Evolutionary conservation across 2,113 vertebrate genomes (phyloP).

Genomic region (Poeciliopsis occidentalis): DNA sequence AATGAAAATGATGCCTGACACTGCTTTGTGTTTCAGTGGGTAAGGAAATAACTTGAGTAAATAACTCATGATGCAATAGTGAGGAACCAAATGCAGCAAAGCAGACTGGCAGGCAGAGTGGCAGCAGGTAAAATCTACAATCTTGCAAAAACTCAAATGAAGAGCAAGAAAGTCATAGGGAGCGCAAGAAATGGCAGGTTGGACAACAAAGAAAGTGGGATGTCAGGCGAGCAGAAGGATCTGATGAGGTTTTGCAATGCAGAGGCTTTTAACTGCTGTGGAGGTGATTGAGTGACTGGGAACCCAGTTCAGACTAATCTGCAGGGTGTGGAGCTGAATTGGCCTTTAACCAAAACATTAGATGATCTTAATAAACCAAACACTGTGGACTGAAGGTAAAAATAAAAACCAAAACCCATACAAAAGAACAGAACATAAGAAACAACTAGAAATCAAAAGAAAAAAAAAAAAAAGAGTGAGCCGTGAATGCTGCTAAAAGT

Average conservation of each 20-base stretch:
- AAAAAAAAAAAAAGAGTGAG: not conserved
- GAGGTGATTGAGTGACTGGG: not conserved
- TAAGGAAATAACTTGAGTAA: not conserved
- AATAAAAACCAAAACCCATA: not conserved
- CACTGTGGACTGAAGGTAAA: not conserved
- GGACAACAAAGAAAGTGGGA: not conserved
- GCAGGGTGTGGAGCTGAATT: not conserved
- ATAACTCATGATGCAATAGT: not conserved
- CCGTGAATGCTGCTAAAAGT: no score
- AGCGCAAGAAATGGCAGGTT: not conserved
- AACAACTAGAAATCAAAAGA: not conserved
- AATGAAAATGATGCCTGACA: not conserved
- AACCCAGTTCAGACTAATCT: not conserved
- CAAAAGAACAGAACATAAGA: not conserved
- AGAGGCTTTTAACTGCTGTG: not conserved
- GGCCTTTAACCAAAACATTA: not conserved
- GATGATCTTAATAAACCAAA: not conserved
- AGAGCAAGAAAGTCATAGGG: not conserved
- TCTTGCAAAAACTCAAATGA: not conserved
- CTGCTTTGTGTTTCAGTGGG: not conserved
- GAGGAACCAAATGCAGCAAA: not conserved
- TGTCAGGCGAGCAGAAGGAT: not conserved
- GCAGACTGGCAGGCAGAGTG: not conserved
- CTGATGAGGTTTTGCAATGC: no score
- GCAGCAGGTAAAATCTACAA: no score